These are phyloP conservation scores for Myiopsitta monachus DNA, from an alignment of 2,113 vertebrate genomes.

Conservation along the genomic window DNA sequence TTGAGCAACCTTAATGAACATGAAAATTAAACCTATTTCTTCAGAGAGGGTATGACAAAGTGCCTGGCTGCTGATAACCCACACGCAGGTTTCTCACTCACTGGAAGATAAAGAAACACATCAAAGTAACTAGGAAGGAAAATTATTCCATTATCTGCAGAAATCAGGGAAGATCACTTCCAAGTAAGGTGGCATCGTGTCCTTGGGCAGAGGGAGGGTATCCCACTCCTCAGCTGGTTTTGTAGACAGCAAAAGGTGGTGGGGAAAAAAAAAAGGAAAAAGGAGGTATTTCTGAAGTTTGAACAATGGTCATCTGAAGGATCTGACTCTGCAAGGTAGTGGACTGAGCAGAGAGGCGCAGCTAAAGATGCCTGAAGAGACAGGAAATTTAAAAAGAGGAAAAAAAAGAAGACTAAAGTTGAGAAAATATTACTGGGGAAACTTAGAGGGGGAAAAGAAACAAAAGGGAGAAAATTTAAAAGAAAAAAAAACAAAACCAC, in stretches of 20 bases:
- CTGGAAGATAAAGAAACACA: not conserved
- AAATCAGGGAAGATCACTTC: not conserved
- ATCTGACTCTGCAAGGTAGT: not conserved
- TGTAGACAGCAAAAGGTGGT: not conserved
- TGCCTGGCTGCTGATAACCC: not conserved
- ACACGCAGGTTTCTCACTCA: not conserved
- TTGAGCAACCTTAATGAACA: slow-evolving; percentile 9
- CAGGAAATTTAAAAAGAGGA: not conserved
- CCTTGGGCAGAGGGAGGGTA: not conserved
- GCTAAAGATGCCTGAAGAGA: not conserved
- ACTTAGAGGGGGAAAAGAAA: not conserved
- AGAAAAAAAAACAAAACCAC: not conserved
- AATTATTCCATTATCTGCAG: slow-evolving; percentile 26
- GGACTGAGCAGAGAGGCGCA: not conserved
- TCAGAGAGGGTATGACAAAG: not conserved
- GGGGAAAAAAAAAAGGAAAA: not conserved
- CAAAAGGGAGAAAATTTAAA: not conserved
- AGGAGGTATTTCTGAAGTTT: not conserved
- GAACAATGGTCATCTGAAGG: not conserved
- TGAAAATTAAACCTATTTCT: slow-evolving; percentile 32
- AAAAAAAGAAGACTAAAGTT: not conserved
- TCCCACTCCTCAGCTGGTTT: not conserved
- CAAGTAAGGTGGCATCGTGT: not conserved
- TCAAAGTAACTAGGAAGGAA: not conserved
- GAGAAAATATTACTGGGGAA: not conserved